A percentile compares a stretch with the other conserved stretches of the same genome.
phyloP scores from a whole-genome alignment of 2,113 vertebrate genomes.

The Tapirus terrestris region DNA sequence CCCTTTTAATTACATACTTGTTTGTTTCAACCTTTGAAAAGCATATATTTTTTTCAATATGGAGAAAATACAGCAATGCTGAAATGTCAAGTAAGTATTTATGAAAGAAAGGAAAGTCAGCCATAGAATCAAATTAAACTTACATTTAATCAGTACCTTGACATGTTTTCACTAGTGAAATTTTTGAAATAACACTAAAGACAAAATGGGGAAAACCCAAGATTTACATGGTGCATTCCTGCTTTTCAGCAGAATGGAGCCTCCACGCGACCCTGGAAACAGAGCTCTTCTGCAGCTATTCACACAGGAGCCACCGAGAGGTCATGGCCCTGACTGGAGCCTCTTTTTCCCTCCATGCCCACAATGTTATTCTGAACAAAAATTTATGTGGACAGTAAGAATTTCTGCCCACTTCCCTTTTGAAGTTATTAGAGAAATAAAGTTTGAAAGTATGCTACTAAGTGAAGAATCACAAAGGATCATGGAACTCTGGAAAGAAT shows the following conservation, averaged over 20 bases:
- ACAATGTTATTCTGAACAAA: neutral
- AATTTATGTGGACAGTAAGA: neutral
- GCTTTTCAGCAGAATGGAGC: fast-evolving
- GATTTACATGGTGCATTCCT: neutral
- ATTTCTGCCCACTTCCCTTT: conserved; percentile 3
- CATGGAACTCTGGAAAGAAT: neutral
- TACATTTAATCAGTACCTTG: neutral
- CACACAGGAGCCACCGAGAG: neutral
- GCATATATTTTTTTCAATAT: neutral
- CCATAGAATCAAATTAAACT: neutral
- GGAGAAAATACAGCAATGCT: neutral
- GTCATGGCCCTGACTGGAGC: neutral
- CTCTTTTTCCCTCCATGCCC: neutral
- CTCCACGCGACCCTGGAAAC: neutral
- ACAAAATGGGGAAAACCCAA: neutral
- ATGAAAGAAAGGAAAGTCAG: neutral
- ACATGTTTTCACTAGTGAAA: neutral
- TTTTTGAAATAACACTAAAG: neutral
- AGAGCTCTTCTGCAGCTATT: neutral
- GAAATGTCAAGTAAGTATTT: neutral
- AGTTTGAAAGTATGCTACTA: neutral
- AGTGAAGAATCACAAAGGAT: neutral
- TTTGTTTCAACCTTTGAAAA: conserved; percentile 13
- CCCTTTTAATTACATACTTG: neutral
- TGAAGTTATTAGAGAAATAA: neutral